phyloP scores from a whole-genome alignment of 2,888 invertebrate genomes.

The Rhagophthalmus giganteus region DNA sequence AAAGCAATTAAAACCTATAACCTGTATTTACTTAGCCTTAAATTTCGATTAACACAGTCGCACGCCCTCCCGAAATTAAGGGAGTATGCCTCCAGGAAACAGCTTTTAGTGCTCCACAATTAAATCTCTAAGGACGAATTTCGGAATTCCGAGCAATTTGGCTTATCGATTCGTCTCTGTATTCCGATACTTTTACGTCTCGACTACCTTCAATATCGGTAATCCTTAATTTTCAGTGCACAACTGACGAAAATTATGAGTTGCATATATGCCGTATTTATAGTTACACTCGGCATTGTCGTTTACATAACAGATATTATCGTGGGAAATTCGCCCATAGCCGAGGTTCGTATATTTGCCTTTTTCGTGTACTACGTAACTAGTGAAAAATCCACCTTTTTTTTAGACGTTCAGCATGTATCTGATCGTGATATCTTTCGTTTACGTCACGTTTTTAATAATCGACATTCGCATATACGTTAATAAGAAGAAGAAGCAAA shows the following conservation, averaged over 20 bases:
- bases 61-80: no score
- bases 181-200: no score
- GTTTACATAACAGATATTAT: constrained; percentile 66
- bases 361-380: no score
- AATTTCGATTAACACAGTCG: no score
- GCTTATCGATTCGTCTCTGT: no score
- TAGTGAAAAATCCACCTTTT: no score
- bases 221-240: constrained; percentile 56
- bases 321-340: constrained; percentile 53
- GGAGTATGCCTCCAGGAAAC: no score
- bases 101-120: no score
- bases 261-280: constrained; percentile 68
- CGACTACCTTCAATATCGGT: not conserved
- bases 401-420: constrained; percentile 66
- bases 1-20: no score
- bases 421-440: constrained; percentile 61
- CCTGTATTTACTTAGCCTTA: no score
- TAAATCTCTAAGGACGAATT: no score
- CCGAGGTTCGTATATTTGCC: constrained; percentile 61
- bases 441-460: constrained; percentile 65
- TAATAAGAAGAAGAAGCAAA: constrained; percentile 53
- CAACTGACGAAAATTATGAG: constrained; percentile 65
- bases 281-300: constrained; percentile 68
- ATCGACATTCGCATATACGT: constrained; percentile 66
- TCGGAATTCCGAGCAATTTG: no score